A percentile compares a stretch with the other conserved stretches of the same genome.
phyloP scores from a whole-genome alignment of 2,888 invertebrate genomes.

The Nemoura dubitans region DNA sequence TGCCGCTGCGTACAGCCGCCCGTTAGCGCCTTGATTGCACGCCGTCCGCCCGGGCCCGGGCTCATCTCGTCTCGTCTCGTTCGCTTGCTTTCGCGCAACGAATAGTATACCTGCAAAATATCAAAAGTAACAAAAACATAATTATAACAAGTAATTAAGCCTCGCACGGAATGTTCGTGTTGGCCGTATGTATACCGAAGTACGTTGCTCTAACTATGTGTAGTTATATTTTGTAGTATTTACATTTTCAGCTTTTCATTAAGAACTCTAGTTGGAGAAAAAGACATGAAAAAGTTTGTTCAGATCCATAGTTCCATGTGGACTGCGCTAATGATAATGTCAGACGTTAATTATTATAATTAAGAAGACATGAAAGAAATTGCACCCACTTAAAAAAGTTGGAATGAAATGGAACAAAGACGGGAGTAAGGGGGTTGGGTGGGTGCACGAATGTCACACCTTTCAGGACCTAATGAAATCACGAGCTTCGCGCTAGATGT shows the following conservation, averaged over 20 bases:
- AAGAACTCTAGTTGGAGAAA: background rate
- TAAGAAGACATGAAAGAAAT: background rate
- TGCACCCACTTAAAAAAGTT: conserved; percentile 3
- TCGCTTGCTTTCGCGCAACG: background rate
- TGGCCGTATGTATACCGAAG: background rate
- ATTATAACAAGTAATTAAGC: background rate
- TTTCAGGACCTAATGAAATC: background rate
- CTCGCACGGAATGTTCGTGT: background rate
- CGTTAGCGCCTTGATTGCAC: background rate
- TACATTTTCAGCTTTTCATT: background rate
- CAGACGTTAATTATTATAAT: conserved; percentile 4
- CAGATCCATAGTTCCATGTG: background rate
- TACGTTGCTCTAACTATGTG: background rate
- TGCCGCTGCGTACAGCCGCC: background rate
- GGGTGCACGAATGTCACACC: background rate
- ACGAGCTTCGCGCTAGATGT: background rate
- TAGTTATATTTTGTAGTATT: background rate
- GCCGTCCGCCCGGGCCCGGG: background rate
- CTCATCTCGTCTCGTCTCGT: background rate
- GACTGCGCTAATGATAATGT: background rate
- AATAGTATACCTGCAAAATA: background rate
- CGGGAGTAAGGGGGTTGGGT: background rate
- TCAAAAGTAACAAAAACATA: background rate
- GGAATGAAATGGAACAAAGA: background rate
- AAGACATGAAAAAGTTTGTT: background rate